Conservation (phyloP, 2,113 vertebrate genomes). For the Pangasianodon gigas region DNA sequence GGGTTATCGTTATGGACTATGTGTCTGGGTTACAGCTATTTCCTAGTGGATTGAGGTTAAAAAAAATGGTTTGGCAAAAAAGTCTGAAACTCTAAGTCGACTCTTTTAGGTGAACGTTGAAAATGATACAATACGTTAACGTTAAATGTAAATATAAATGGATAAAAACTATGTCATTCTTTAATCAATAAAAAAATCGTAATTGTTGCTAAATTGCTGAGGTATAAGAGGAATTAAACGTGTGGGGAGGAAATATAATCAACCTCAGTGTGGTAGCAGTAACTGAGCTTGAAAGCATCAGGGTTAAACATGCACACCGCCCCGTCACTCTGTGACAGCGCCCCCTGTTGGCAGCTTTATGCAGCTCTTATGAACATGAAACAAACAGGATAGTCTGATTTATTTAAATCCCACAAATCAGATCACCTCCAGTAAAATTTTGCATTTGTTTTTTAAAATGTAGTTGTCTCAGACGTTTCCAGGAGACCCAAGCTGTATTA, state of each 20-base stretch:
- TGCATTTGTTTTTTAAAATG: background rate
- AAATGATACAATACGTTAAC: background rate
- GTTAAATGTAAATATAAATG: background rate
- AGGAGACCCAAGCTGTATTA: background rate
- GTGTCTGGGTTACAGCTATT: background rate
- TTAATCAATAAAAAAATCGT: background rate
- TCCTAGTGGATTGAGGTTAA: background rate
- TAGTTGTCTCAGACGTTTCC: background rate
- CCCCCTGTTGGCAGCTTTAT: background rate
- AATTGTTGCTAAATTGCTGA: background rate
- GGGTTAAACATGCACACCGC: background rate
- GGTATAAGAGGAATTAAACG: background rate
- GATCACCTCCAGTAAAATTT: background rate
- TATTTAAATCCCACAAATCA: background rate
- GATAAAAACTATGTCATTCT: background rate
- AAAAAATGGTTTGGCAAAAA: background rate
- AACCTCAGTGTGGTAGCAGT: background rate
- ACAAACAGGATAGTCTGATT: background rate
- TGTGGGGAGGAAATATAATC: background rate
- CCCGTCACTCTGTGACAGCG: background rate
- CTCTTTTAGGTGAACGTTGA: background rate
- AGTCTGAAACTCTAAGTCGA: background rate
- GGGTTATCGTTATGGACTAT: background rate
- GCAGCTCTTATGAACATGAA: background rate
- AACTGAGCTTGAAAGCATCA: background rate